Conservation (phyloP, 2,888 invertebrate genomes). For the Cerastis leucographa region DNA sequence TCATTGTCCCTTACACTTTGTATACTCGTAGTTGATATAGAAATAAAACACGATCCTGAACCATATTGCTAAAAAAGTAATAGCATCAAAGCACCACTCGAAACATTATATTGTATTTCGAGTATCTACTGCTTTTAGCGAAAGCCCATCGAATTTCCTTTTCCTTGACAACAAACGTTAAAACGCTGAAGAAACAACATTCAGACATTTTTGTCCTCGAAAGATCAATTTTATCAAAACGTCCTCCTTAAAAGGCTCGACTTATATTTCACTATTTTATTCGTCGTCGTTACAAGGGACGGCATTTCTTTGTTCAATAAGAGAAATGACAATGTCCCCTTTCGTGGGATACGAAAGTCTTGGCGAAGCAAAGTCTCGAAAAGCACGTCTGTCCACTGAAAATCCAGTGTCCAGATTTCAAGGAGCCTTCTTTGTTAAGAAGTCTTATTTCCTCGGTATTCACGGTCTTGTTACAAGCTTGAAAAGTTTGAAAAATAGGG, state of each 20-base stretch:
- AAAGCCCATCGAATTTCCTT: not conserved
- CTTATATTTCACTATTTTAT: constrained; percentile 36
- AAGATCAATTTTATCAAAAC: constrained; percentile 34
- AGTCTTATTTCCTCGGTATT: constrained; percentile 12
- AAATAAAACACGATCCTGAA: not conserved
- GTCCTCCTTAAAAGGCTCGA: constrained; percentile 13
- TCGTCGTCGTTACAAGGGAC: constrained; percentile 26
- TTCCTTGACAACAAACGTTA: constrained; percentile 12
- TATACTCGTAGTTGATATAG: not conserved
- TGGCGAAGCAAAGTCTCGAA: constrained; percentile 36
- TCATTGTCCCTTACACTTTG: not conserved
- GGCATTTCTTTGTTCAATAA: constrained; percentile 42
- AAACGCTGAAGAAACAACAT: constrained; percentile 40
- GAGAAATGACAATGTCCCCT: constrained; percentile 41
- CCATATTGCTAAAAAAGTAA: not conserved
- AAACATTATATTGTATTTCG: constrained; percentile 3
- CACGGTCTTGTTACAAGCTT: constrained; percentile 10
- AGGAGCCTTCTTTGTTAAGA: constrained; percentile 40
- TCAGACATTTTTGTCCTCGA: constrained; percentile 21
- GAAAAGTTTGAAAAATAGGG: constrained; percentile 14
- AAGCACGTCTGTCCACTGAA: constrained; percentile 26
- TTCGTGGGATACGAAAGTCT: constrained; percentile 14
- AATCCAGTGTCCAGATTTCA: constrained; percentile 51
- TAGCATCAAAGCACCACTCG: not conserved
- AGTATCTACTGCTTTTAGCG: not conserved